Conservation (phyloP, 2,113 vertebrate genomes). For the Mobula hypostoma region DNA sequence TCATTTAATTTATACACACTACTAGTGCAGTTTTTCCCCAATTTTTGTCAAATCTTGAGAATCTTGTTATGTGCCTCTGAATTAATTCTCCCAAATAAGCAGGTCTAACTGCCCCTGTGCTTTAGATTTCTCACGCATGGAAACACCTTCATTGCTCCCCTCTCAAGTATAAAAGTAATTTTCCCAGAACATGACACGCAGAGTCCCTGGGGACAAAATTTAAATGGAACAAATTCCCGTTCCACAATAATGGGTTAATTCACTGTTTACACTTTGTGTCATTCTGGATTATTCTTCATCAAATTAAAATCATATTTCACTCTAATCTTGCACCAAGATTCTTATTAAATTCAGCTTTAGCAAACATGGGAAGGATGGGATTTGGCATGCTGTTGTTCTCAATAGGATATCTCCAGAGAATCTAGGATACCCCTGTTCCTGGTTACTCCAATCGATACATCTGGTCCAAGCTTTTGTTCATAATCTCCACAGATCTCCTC, state of each 20-base stretch:
- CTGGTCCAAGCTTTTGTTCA: too few relatives aligned
- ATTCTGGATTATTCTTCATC: not conserved
- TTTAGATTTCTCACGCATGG: not conserved
- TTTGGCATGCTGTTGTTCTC: too few relatives aligned
- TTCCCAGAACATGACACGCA: not conserved
- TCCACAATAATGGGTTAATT: too few relatives aligned
- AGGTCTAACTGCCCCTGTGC: not conserved
- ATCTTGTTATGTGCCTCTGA: not conserved
- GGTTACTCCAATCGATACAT: too few relatives aligned
- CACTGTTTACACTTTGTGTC: not conserved
- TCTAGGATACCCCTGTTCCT: too few relatives aligned
- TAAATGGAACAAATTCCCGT: not conserved
- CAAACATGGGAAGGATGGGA: too few relatives aligned
- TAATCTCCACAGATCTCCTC: too few relatives aligned
- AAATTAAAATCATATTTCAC: not conserved
- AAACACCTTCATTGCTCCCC: not conserved
- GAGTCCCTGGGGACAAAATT: not conserved
- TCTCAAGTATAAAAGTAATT: not conserved
- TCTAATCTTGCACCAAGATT: too few relatives aligned
- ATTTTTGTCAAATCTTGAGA: not conserved
- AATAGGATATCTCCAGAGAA: too few relatives aligned
- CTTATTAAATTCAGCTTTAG: too few relatives aligned
- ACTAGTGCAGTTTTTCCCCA: not conserved
- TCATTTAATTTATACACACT: not conserved
- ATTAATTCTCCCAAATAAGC: constrained; percentile 5